Percentiles rank a stretch among this genome's conserved stretches.
These are phyloP conservation scores for Sciurus vulgaris DNA, from an alignment of 2,797 vertebrate species.

Conservation along the genomic window DNA sequence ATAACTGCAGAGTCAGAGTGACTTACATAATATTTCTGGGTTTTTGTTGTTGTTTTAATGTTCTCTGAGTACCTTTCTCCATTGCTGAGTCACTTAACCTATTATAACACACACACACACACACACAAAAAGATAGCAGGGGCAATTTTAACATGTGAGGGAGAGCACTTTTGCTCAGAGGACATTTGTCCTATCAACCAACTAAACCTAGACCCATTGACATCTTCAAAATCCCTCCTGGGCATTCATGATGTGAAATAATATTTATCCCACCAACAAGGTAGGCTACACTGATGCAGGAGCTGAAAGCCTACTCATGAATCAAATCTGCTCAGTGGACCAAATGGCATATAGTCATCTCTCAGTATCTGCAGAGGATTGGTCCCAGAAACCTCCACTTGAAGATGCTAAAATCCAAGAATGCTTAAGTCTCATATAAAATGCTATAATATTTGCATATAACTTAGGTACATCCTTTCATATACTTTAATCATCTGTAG, in stretches of 20 bases:
- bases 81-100: constrained; percentile 6
- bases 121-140: not conserved
- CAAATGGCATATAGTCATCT: not conserved
- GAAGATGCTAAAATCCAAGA: not conserved
- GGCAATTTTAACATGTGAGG: not conserved
- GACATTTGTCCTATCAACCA: not conserved
- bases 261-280: not conserved
- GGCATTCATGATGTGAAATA: not conserved
- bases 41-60: not conserved
- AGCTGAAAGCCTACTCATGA: not conserved
- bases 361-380: not conserved
- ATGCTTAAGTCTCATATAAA: not conserved
- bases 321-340: not conserved
- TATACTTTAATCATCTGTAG: not conserved
- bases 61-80: constrained; percentile 9
- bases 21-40: constrained; percentile 39
- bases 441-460: not conserved
- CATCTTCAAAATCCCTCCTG: not conserved
- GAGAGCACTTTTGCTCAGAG: not conserved
- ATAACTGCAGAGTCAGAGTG: constrained; percentile 50
- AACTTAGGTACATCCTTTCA: not conserved
- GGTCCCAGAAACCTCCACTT: not conserved
- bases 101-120: constrained; percentile 6
- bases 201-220: not conserved
- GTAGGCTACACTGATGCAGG: not conserved